Base-by-base conservation (phyloP, 2,113 vertebrate genomes). In the Campylorhamphus procurvoides region DNA sequence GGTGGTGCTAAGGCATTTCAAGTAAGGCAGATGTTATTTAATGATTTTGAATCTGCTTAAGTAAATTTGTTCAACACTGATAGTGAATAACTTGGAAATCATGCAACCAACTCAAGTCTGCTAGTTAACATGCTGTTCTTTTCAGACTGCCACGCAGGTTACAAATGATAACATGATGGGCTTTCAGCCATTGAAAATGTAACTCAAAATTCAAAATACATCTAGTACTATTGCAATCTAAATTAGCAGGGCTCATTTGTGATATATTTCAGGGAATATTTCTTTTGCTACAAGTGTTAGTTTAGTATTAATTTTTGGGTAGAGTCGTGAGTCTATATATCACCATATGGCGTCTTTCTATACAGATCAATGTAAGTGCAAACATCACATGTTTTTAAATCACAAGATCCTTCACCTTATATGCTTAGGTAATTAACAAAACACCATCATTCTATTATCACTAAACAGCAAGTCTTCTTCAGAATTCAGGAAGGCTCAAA, bases 211-310 rank as follows among this genome's bases (percentile, higher is more conserved):
- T 82, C 80, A 56, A 90, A 88, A 80, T 75, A 64, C 28, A 19
- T 67, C 8, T 49, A 50, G 8, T 79, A 35, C n/a, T 72, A 22
- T 64, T 1, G 0, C 90, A 63, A 64, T 69, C n/a, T 79, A 62
- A 69, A 78, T 90, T 77, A 58, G 31, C 49, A 66, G 49, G 31
- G 16, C 23, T 93, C 18, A 40, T 81, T 93, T 8, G 5, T 64
- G 13, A 22, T 89, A 9, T 59, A 0, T 81, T 59, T 89, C 58
- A 56, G 53, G 40, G 52, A 42, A 76, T 86, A 31, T 33, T 84
- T 94, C 25, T 74, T 96, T 88, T 94, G 40, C 37, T 95, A 1
- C n/a, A 44, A 50, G 27, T 89, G n/a, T 71, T 92, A 95, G 35
- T 52, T 33, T 76, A 87, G 50, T 55, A 62, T 64, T 72, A 33